Evolutionary conservation across 23 tunicate species (phyloP), one percentile per base, ranked within the genome.

Genomic region (Diplosoma virens): DNA sequence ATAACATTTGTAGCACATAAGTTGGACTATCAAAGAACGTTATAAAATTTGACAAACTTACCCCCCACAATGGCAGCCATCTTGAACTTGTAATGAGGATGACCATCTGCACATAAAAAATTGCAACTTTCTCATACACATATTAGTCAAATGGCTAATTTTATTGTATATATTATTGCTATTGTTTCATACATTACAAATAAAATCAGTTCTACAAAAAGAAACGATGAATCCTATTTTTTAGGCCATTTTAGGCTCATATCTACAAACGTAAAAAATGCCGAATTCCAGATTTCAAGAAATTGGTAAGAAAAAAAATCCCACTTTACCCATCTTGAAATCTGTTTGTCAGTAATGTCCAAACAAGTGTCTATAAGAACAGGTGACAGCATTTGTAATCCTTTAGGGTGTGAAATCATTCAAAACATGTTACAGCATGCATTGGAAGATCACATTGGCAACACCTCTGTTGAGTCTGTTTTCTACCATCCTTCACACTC

Each of bases 131-230:
- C 35, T 61, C 69, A 29, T 29, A 61, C 69, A 61, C n/a, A n/a
- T n/a, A n/a, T n/a, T n/a, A n/a, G n/a, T n/a, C n/a, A n/a, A n/a
- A n/a, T n/a, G n/a, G n/a, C n/a, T n/a, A n/a, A n/a, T n/a, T n/a
- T 61, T 61, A 29, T 61, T 61, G 69, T 61, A 61, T 61, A 61
- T 28, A 61, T 61, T 61, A 61, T 61, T 61, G 69, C 69, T 61
- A 29, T 61, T n/a, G n/a, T n/a, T n/a, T n/a, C n/a, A n/a, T n/a
- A n/a, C n/a, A n/a, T n/a, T n/a, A n/a, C n/a, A n/a, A n/a, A n/a
- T n/a, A n/a, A n/a, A n/a, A n/a, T n/a, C n/a, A n/a, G n/a, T n/a
- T n/a, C n/a, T n/a, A n/a, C n/a, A 55, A 55, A 55, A 55, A 55
- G 23, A 55, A 11, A 55, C 22, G 61, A 55, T 55, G 23, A 9